Evolutionary conservation across 2,888 invertebrate species (phyloP).

Genomic region (Andrena chrysosceles): DNA sequence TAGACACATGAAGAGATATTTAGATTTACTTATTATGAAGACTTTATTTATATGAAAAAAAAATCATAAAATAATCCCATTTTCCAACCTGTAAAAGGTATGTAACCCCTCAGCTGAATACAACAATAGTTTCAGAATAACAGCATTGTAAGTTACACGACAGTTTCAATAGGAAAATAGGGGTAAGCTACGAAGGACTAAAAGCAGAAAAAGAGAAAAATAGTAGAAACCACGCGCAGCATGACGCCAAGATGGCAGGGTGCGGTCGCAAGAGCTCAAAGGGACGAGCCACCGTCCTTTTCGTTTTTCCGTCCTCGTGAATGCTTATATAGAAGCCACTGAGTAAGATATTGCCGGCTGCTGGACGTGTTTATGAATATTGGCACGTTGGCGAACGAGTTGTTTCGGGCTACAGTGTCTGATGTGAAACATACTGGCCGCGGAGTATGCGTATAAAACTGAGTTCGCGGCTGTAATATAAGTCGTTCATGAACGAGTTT

Average conservation of each 20-base stretch:
- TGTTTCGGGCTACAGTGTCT: slow-evolving; percentile 49
- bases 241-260: slow-evolving; percentile 17
- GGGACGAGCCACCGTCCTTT: neutral
- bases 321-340: slow-evolving; percentile 58
- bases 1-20: too few relatives aligned
- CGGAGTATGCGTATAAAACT: slow-evolving; percentile 46
- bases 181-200: neutral
- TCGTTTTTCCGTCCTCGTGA: slow-evolving; percentile 57
- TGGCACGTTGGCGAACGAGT: slow-evolving; percentile 70
- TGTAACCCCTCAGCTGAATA: too few relatives aligned
- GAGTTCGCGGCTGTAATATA: slow-evolving; percentile 54
- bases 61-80: too few relatives aligned
- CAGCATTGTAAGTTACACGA: neutral
- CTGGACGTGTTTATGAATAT: slow-evolving; percentile 80
- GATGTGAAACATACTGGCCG: slow-evolving; percentile 10
- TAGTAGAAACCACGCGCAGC: neutral
- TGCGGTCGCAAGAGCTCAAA: slow-evolving; percentile 5
- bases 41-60: too few relatives aligned
- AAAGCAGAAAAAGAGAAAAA: neutral
- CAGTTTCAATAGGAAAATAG: neutral
- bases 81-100: too few relatives aligned
- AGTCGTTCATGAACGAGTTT: slow-evolving; percentile 51
- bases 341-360: slow-evolving; percentile 67
- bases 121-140: too few relatives aligned
- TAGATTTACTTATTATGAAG: too few relatives aligned